A percentile compares a stretch with the other conserved stretches of the same genome.
phyloP scores from a whole-genome alignment of 2,888 invertebrate species.

The Galerucella calmariensis region DNA sequence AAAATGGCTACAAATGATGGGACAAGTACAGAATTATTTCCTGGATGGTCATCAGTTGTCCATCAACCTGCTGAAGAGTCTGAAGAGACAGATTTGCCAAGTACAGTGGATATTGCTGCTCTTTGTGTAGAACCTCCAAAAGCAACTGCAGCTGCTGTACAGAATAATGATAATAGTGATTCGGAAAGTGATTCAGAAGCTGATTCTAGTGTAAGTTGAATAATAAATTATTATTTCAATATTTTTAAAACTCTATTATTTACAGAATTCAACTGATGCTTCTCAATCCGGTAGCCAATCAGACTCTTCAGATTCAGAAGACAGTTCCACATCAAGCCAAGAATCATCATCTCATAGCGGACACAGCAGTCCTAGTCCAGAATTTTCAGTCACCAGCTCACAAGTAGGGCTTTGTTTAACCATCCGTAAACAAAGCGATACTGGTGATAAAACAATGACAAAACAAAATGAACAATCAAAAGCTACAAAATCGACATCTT shows the following conservation, averaged over 20 bases:
- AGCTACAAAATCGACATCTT: constrained; percentile 62
- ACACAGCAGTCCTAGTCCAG: constrained; percentile 59
- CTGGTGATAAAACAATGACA: constrained; percentile 58
- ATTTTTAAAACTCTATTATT: neutral
- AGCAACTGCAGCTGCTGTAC: constrained; percentile 53
- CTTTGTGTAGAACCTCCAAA: constrained; percentile 67
- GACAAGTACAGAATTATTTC: constrained; percentile 62
- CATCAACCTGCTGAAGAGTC: constrained; percentile 72
- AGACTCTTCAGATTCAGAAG: constrained; percentile 62
- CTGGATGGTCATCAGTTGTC: constrained; percentile 70
- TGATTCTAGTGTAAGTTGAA: constrained; percentile 66
- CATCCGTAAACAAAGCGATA: constrained; percentile 68
- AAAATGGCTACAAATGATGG: constrained; percentile 64
- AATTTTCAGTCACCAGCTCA: constrained; percentile 72
- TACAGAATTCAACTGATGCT: constrained; percentile 66
- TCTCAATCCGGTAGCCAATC: constrained; percentile 64
- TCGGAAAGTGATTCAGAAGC: constrained; percentile 68
- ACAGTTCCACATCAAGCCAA: constrained; percentile 62
- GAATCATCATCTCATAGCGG: constrained; percentile 60
- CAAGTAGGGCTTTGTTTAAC: constrained; percentile 72
- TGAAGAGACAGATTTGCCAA: constrained; percentile 72
- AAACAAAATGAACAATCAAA: constrained; percentile 57
- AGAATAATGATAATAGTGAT: constrained; percentile 52
- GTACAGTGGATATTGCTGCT: constrained; percentile 75
- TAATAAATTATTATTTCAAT: neutral